Base-by-base conservation (phyloP, 2,113 vertebrate genomes). In the Campylomormyrus numenius region DNA sequence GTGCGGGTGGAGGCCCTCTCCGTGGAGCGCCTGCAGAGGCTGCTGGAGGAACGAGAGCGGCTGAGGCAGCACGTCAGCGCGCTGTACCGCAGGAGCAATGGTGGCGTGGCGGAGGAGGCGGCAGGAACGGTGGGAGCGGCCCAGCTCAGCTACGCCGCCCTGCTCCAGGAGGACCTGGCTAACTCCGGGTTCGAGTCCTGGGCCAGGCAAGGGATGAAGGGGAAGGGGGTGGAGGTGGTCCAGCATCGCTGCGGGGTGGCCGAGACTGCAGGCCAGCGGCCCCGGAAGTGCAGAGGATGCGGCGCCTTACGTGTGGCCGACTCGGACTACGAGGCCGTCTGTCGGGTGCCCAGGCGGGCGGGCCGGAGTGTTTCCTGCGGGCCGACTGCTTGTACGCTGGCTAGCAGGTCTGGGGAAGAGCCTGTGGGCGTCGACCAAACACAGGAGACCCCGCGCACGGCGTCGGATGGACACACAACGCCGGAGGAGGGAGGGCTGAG, bases 1-100 rank as follows among this genome's bases (percentile, higher is more conserved):
- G 98, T 98, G 0, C 97, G 98, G 0, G 97, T 99, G 56, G 98
- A 99, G 92, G 98, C 98, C 0, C 96, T 99, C 56, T 99, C 98
- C 42, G 95, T 99, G 0, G 98, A 99, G 91, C 97, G 97, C 52
- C 87, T 99, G 93, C 98, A 98, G 93, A 96, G 96, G 87, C 96
- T 99, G 89, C 95, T 99, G 89, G 95, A 97, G 91, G 98, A 99
- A 93, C 99, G 98, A 80, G 97, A 99, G 42, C 96, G 97, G 7
- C 96, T 99, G 91, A 97, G 98, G 89, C 96, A 97, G 92, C 98
- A 97, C 93, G 96, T 99, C 0, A 93, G 97, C 0, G 96, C 96
- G 39, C 95, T 98, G 91, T 99, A 99, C 93, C 93, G 94, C 83
- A 97, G 95, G 93, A 97, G 97, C 21, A 99, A 99, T 0, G 89